A percentile compares a stretch with the other conserved stretches of the same genome.
Conservation (phyloP, 2,113 vertebrate genomes). For the Chauna torquata region DNA sequence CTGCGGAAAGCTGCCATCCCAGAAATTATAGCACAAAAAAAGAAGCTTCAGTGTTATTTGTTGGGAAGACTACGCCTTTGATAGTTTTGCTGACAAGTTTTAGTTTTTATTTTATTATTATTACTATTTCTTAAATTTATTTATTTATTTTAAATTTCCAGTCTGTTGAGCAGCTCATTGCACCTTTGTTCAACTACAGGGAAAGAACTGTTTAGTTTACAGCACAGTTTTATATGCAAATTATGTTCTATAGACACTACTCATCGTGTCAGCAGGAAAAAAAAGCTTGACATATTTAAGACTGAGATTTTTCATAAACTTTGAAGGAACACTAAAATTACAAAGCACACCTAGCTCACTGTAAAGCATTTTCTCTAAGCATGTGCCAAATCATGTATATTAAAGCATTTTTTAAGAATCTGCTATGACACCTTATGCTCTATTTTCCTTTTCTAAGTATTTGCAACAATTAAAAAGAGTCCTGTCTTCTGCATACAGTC, state of each 20-base stretch:
- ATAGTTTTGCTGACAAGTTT: not conserved
- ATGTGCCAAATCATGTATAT: not conserved
- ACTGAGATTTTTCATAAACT: constrained; percentile 26
- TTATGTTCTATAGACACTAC: constrained; percentile 6
- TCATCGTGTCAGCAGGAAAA: constrained; percentile 12
- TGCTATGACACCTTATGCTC: not conserved
- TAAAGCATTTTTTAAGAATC: not conserved
- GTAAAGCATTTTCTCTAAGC: constrained; percentile 29
- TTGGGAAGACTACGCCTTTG: not conserved
- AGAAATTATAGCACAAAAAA: not conserved
- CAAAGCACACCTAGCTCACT: not conserved
- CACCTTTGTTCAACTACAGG: not conserved
- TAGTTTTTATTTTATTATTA: not conserved
- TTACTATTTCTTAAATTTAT: not conserved
- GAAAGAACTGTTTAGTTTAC: constrained; percentile 11
- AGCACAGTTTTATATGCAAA: constrained; percentile 34
- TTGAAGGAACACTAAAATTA: constrained; percentile 33
- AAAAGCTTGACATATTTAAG: constrained; percentile 36
- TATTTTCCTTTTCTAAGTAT: not conserved
- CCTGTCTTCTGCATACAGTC: not conserved
- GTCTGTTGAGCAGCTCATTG: not conserved
- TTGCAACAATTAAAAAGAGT: not conserved
- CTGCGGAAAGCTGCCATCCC: not conserved
- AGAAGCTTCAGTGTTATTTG: not conserved
- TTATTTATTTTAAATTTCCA: not conserved